phyloP scores from a whole-genome alignment of 2,113 vertebrate species.

The Lucifuga dentata region DNA sequence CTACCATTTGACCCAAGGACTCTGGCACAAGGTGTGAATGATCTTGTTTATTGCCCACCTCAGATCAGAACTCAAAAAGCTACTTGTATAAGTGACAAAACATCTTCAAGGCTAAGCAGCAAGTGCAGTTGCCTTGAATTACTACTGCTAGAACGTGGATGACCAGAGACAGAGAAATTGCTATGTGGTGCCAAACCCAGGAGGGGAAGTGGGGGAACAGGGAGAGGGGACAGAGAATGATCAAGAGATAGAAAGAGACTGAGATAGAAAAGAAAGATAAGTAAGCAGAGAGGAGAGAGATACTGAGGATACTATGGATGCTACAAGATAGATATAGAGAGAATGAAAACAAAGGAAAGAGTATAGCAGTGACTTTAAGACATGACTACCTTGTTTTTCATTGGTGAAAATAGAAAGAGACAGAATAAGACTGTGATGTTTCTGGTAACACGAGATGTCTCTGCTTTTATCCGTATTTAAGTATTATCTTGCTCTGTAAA shows the following conservation, averaged over 20 bases:
- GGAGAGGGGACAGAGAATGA: constrained; percentile 15
- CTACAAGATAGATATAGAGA: no score
- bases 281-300: constrained; percentile 2
- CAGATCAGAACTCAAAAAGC: no score
- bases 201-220: constrained; percentile 2
- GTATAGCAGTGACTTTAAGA: constrained; percentile 45
- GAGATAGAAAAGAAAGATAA: constrained; percentile 49
- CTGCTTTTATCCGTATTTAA: constrained; percentile 38
- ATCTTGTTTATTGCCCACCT: no score
- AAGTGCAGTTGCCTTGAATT: no score
- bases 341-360: neutral
- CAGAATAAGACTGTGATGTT: constrained; percentile 24
- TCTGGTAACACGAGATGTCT: constrained; percentile 3
- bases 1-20: no score
- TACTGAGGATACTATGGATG: neutral
- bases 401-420: constrained; percentile 35
- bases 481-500: constrained; percentile 32
- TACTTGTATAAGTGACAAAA: no score
- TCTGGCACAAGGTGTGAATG: no score
- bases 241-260: constrained; percentile 40
- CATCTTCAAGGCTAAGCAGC: no score
- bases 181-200: neutral
- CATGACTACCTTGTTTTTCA: constrained; percentile 39
- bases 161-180: neutral
- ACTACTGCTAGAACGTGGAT: no score